Evolutionary conservation across 2,113 vertebrate species (phyloP).

Genomic region (Cathartes aura): DNA sequence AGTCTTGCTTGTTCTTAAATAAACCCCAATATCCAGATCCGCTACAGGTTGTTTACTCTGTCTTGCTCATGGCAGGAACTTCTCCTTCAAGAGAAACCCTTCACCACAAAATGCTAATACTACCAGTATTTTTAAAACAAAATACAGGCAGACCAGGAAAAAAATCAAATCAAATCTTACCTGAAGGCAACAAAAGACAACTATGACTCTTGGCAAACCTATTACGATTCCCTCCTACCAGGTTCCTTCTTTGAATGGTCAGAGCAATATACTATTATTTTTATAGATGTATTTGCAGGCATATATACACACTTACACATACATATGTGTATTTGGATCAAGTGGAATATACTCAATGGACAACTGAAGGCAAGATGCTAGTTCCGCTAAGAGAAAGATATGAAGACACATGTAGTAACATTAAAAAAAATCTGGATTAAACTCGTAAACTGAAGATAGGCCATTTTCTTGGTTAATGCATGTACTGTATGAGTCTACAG

Average conservation of each 20-base stretch:
- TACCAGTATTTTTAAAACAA: constrained; percentile 55
- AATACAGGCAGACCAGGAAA: constrained; percentile 12
- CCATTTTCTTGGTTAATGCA: constrained; percentile 13
- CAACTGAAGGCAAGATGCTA: background rate
- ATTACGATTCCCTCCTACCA: background rate
- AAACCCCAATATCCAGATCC: background rate
- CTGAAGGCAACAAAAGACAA: background rate
- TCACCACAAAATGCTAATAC: background rate
- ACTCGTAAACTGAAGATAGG: background rate
- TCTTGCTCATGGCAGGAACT: background rate
- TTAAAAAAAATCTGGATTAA: background rate
- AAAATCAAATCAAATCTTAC: constrained; percentile 30
- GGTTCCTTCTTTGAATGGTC: background rate
- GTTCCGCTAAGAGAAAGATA: background rate
- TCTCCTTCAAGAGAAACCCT: constrained; percentile 6
- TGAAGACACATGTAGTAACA: background rate
- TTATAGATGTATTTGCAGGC: background rate
- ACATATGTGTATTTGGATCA: background rate
- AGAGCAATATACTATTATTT: background rate
- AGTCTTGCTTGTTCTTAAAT: background rate
- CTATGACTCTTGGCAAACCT: background rate
- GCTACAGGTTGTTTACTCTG: background rate
- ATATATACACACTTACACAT: background rate
- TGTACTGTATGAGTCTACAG: background rate
- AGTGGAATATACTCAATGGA: background rate